A percentile compares a stretch with the other conserved stretches of the same genome.
Evolutionary conservation across 2,888 invertebrate species (phyloP).

Genomic region (Enoplolaimus lenunculus): DNA sequence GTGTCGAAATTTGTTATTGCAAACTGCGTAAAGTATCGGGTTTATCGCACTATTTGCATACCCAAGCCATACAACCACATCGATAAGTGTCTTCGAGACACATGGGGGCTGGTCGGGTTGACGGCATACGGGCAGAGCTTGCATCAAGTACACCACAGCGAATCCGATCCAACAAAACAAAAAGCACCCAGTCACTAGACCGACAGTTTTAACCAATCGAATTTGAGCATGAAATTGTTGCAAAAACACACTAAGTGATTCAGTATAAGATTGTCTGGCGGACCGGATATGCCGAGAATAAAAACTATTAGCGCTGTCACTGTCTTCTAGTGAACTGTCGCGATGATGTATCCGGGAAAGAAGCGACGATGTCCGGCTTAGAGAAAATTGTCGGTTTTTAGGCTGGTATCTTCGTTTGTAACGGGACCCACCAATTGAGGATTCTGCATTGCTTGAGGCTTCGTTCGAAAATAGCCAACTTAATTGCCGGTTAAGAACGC

Average conservation of each 20-base stretch:
- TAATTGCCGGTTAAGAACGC: too few species aligned
- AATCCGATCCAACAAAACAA: constrained; percentile 89
- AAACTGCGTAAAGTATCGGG: constrained; percentile 21
- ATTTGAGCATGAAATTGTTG: background rate
- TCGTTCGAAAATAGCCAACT: too few species aligned
- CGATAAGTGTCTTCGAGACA: background rate
- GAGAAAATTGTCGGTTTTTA: too few species aligned
- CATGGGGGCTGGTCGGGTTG: background rate
- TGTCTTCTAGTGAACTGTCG: too few species aligned
- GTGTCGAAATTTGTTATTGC: constrained; percentile 9
- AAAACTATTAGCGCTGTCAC: too few species aligned
- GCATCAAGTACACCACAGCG: constrained; percentile 50
- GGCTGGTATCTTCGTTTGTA: too few species aligned
- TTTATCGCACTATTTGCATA: constrained; percentile 20
- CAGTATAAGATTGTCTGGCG: background rate
- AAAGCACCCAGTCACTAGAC: constrained; percentile 86
- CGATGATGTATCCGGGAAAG: too few species aligned
- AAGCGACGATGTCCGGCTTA: too few species aligned
- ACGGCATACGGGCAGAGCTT: background rate
- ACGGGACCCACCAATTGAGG: too few species aligned
- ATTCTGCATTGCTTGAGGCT: too few species aligned
- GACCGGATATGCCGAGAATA: too few species aligned
- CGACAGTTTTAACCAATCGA: constrained; percentile 61
- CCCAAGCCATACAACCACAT: constrained; percentile 19
- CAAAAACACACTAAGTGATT: background rate